phyloP scores from a whole-genome alignment of 2,797 vertebrate genomes.

The Babyrousa celebensis region DNA sequence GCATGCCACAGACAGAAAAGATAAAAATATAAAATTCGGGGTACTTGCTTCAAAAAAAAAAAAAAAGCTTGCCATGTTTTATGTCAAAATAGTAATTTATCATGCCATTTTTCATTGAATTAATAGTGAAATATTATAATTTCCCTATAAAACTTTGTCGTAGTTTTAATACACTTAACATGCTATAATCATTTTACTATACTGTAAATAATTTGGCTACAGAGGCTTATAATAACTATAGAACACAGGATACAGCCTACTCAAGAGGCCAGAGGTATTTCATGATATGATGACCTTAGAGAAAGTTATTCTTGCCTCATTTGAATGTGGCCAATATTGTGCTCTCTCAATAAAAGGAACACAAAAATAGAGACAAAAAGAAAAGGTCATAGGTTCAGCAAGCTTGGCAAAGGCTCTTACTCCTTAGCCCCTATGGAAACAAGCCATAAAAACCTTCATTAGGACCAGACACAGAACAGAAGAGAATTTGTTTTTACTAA shows the following conservation, averaged over 20 bases:
- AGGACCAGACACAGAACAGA: background rate
- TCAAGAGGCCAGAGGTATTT: background rate
- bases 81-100: conserved; percentile 27
- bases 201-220: background rate
- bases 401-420: background rate
- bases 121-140: conserved; percentile 49
- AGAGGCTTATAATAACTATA: background rate
- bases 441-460: background rate
- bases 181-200: background rate
- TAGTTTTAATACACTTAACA: conserved; percentile 7
- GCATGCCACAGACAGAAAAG: background rate
- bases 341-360: conserved; percentile 2
- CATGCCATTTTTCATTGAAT: conserved; percentile 52
- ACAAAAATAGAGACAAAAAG: background rate
- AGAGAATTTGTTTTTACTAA: background rate
- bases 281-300: background rate
- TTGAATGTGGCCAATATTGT: background rate
- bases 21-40: background rate
- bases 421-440: background rate
- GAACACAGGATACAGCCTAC: background rate
- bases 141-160: conserved; percentile 6
- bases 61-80: background rate
- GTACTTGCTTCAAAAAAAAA: background rate
- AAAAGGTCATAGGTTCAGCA: background rate
- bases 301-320: background rate